A percentile compares a stretch with the other conserved stretches of the same genome.
phyloP scores from a whole-genome alignment of 2,113 vertebrate genomes.

The Eonycteris spelaea region DNA sequence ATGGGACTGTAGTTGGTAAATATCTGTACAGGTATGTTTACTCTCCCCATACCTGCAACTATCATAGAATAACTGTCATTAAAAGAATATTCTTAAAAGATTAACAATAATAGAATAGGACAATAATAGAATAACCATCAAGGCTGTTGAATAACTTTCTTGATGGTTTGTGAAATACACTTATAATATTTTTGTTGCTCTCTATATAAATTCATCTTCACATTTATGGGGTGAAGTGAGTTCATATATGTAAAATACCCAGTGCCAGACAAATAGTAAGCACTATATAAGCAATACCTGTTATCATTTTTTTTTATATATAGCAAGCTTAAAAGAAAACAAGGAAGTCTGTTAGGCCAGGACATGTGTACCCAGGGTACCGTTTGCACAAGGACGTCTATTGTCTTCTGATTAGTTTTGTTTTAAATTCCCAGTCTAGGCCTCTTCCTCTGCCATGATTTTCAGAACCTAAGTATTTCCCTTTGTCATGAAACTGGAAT shows the following conservation, averaged over 20 bases:
- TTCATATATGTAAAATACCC: background rate
- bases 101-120: background rate
- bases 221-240: background rate
- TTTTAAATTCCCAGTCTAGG: background rate
- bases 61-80: background rate
- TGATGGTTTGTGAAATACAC: background rate
- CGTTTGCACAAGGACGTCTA: background rate
- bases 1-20: background rate
- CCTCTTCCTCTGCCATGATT: slow-evolving; percentile 5
- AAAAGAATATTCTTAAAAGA: background rate
- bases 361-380: background rate
- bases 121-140: background rate
- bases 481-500: background rate
- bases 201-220: background rate
- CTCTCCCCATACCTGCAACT: background rate
- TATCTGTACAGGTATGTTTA: background rate
- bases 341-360: background rate
- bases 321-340: slow-evolving; percentile 20
- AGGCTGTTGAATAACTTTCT: background rate
- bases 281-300: background rate
- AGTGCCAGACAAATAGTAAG: background rate
- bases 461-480: background rate
- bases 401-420: slow-evolving; percentile 21
- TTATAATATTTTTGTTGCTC: background rate
- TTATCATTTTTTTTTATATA: background rate